Conservation (phyloP, 2,888 invertebrate species). For the Drosophila anomalata region DNA sequence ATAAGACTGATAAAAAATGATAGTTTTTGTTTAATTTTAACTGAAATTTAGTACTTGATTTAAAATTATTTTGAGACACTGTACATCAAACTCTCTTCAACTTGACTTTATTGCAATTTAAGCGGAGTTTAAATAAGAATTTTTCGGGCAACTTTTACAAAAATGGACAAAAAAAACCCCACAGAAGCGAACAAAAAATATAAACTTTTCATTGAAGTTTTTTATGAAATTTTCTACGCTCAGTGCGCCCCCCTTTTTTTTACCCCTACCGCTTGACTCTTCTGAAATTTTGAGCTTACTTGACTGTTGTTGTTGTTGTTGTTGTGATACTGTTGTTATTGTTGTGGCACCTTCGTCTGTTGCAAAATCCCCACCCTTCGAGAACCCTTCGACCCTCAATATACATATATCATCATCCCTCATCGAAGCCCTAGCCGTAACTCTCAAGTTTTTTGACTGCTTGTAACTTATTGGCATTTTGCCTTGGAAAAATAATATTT, state of each 20-base stretch:
- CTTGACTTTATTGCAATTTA: slow-evolving; percentile 66
- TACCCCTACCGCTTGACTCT: slow-evolving; percentile 39
- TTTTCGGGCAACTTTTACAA: slow-evolving; percentile 55
- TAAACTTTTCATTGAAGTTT: slow-evolving; percentile 63
- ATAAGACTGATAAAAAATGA: background rate
- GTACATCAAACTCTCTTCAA: slow-evolving; percentile 13
- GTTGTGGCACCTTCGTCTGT: slow-evolving; percentile 47
- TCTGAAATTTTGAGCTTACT: slow-evolving; percentile 48
- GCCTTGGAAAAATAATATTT: slow-evolving; percentile 54
- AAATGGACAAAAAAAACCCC: slow-evolving; percentile 6
- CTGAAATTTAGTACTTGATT: no score
- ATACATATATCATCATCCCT: slow-evolving; percentile 31
- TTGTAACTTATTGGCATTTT: slow-evolving; percentile 68
- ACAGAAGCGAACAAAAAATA: slow-evolving; percentile 20
- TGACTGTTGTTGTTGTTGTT: slow-evolving; percentile 24
- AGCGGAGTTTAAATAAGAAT: slow-evolving; percentile 75
- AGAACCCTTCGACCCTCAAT: background rate
- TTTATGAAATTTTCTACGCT: slow-evolving; percentile 69
- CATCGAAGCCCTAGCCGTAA: slow-evolving; percentile 34
- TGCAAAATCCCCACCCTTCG: background rate
- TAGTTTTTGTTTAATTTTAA: background rate
- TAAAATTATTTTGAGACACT: slow-evolving; percentile 1
- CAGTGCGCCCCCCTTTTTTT: background rate
- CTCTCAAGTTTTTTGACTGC: slow-evolving; percentile 31
- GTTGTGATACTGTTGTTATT: slow-evolving; percentile 43